These are phyloP conservation scores for Pavo muticus DNA, from an alignment of 2,113 vertebrate species.

Conservation along the genomic window DNA sequence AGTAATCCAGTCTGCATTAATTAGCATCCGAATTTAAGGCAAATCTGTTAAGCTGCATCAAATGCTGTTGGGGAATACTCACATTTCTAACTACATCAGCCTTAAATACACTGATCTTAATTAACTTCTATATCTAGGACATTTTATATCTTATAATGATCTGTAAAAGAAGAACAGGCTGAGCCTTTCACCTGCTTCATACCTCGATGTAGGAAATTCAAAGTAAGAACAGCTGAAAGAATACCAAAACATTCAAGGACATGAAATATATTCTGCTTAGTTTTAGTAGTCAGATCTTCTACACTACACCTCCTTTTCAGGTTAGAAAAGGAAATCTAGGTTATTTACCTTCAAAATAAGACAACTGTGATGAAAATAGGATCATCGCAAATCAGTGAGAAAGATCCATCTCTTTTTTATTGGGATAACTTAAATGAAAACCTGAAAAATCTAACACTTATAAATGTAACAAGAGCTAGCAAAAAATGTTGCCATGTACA, in stretches of 20 bases:
- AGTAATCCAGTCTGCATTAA: not conserved
- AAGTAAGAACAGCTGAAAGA: constrained; percentile 1
- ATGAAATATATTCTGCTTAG: not conserved
- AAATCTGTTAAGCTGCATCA: not conserved
- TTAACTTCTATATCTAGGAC: not conserved
- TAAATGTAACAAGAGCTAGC: not conserved
- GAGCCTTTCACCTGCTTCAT: not conserved
- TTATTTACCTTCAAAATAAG: not conserved
- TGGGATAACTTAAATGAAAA: not conserved
- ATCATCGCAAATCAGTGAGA: not conserved
- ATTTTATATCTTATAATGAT: not conserved
- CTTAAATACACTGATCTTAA: not conserved
- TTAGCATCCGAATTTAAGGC: not conserved
- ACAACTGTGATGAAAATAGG: not conserved
- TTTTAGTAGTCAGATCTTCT: constrained; percentile 7
- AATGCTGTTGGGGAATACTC: not conserved
- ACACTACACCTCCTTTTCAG: not conserved
- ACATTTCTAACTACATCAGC: not conserved
- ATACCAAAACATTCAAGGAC: not conserved
- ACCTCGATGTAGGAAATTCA: not conserved
- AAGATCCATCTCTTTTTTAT: not conserved
- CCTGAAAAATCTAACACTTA: not conserved
- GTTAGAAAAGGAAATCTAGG: not conserved
- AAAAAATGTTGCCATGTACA: not conserved
- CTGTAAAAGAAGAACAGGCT: not conserved